Evolutionary conservation across 2,888 invertebrate genomes (phyloP).

Genomic region (Dryadula phaetusa): DNA sequence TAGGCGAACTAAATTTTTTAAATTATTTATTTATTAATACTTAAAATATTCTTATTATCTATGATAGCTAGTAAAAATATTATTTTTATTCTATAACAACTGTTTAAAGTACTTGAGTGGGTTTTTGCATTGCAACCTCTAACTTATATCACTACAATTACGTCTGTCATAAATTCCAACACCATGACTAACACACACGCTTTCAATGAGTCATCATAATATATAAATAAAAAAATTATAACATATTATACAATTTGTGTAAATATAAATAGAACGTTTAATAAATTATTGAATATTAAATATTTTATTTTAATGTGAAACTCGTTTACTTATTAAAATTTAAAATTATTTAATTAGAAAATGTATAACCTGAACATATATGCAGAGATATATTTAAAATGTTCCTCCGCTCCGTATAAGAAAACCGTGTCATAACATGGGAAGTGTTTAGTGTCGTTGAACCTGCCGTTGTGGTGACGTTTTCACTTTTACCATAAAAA

Average conservation of each 20-base stretch:
- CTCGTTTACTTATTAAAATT: not conserved
- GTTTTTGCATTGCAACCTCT: constrained; percentile 14
- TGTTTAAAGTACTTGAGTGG: not conserved
- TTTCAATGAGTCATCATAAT: constrained; percentile 26
- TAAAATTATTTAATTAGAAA: not conserved
- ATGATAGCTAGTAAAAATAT: not conserved
- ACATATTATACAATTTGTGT: not conserved
- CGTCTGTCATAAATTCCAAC: constrained; percentile 25
- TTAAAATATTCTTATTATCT: not conserved
- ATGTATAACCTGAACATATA: not conserved
- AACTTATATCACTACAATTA: constrained; percentile 18
- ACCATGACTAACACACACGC: constrained; percentile 16
- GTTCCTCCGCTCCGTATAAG: constrained; percentile 26
- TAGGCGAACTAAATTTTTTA: not conserved
- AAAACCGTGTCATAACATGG: constrained; percentile 40
- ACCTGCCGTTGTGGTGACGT: constrained; percentile 52
- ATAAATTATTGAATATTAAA: too few relatives aligned
- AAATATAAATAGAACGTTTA: not conserved
- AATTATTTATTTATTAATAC: not conserved
- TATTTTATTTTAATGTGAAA: not conserved
- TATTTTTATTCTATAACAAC: not conserved
- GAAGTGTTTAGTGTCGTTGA: constrained; percentile 42
- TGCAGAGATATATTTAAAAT: constrained; percentile 6
- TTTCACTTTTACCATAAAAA: constrained; percentile 78
- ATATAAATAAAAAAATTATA: not conserved